Base-by-base conservation (phyloP, 2,888 invertebrate genomes). In the Drosophila demipolita region DNA sequence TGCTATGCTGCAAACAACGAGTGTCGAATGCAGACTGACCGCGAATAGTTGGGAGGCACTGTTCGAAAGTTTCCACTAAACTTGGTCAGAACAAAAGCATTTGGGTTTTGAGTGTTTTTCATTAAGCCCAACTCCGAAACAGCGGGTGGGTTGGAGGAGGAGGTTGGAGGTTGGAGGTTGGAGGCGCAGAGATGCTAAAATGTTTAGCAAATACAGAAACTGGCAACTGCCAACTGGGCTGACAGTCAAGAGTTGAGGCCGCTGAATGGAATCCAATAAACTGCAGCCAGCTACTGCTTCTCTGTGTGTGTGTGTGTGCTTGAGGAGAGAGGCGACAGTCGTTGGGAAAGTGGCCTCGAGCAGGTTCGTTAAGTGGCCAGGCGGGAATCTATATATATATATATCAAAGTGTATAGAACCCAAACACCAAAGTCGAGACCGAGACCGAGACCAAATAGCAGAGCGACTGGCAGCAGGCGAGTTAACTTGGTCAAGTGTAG, bases 401-500 rank as follows among this genome's bases (percentile, higher is more conserved):
- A 26, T 40, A 55, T n/a, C 15, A 2, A n/a, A 29, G 55, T 40
- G n/a, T n/a, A 55, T 29, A 57, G 57, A 57, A 57, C 57, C 57
- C 42, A 57, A 57, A 57, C 32, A 58, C 63, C 61, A 50, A 66
- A 66, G 69, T 55, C 61, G 38, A 67, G 33, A 45, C 59, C 52
- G 58, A 70, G 54, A 54, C 71, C 50, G 57, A 66, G 48, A 66
- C 54, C 60, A 72, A 78, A 62, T 64, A 68, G 61, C 65, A 62
- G 45, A 33, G 69, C 55, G 66, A 49, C 57, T 52, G 77, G 61
- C 69, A 38, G 38, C 8, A 65, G 63, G 70, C 65, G 67, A 65
- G 76, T 81, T 80, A 87, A 87, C 87, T 87, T 87, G 87, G 87
- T 87, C 87, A 87, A 87, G 84, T 83, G 78, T 66, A 64, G 78